phyloP scores from a whole-genome alignment of 2,797 vertebrate genomes.

The Coilia nasus region DNA sequence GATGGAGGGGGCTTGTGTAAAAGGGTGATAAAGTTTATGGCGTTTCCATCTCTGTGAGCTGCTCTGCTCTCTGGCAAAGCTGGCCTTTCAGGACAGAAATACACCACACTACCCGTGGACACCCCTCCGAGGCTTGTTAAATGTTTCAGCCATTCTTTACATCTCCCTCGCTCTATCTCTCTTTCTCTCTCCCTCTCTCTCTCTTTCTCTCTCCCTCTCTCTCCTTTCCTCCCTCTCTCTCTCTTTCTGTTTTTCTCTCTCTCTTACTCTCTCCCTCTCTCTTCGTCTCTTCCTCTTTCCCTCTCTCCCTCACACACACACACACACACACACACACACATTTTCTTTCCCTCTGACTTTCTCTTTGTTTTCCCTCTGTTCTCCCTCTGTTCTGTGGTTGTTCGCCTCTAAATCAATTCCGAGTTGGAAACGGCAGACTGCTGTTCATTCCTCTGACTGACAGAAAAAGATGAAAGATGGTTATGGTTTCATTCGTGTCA shows the following conservation, averaged over 20 bases:
- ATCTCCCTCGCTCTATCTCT: neutral
- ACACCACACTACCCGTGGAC: neutral
- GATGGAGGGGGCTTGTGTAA: neutral
- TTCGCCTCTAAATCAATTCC: neutral
- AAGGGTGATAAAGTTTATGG: conserved; percentile 6
- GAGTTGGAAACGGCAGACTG: neutral
- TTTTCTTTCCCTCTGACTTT: neutral
- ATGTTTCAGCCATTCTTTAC: neutral
- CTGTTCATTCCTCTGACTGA: neutral
- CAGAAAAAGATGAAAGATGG: neutral
- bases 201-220: neutral
- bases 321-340: no score
- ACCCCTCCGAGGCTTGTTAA: conserved; percentile 26
- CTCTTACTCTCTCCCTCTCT: neutral
- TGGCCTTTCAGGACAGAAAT: neutral
- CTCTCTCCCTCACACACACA: neutral
- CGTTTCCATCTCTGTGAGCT: neutral
- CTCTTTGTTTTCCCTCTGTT: neutral
- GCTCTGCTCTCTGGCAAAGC: neutral
- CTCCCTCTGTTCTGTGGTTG: neutral
- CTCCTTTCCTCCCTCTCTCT: neutral
- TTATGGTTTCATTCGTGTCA: neutral
- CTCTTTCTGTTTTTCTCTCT: no score
- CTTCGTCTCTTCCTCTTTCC: neutral
- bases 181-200: neutral